phyloP scores from a whole-genome alignment of 2,797 vertebrate species.

The Xiphophorus birchmanni region DNA sequence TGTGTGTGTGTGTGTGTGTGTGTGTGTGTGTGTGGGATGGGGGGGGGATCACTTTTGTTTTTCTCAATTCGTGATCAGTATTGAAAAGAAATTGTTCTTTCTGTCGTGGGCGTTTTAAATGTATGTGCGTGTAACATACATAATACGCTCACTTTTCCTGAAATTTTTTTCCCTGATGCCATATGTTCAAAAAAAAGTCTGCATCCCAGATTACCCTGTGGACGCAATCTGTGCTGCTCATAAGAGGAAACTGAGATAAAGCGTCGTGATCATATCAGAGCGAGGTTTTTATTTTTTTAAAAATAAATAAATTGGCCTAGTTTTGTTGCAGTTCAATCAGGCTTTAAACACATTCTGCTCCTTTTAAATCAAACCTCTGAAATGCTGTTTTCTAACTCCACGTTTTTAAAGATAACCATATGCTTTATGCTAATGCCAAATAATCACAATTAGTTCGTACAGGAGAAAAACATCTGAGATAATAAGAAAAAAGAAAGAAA shows the following conservation, averaged over 20 bases:
- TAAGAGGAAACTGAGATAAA: constrained; percentile 60
- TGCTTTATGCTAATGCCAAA: not conserved
- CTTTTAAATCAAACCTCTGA: constrained; percentile 60
- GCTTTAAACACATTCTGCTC: constrained; percentile 27
- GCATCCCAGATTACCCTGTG: constrained; percentile 65
- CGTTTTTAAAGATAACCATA: constrained; percentile 19
- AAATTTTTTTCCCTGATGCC: constrained; percentile 20
- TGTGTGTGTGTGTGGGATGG: too few species aligned
- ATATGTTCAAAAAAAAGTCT: constrained; percentile 48
- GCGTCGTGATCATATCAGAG: constrained; percentile 60
- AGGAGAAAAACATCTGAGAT: too few species aligned
- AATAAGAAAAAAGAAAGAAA: too few species aligned
- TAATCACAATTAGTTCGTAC: not conserved
- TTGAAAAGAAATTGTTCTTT: not conserved
- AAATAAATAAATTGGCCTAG: constrained; percentile 36
- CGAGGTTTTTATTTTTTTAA: not conserved
- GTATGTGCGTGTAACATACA: not conserved
- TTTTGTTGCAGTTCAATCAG: constrained; percentile 53
- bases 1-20: too few species aligned
- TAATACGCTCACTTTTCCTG: not conserved
- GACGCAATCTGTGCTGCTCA: constrained; percentile 63
- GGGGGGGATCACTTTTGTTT: too few species aligned
- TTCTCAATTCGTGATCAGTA: not conserved
- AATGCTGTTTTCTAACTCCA: constrained; percentile 31
- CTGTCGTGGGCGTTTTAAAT: not conserved